Evolutionary conservation across 2,113 vertebrate genomes (phyloP).

Genomic region (Psammodynastes pulverulentus): DNA sequence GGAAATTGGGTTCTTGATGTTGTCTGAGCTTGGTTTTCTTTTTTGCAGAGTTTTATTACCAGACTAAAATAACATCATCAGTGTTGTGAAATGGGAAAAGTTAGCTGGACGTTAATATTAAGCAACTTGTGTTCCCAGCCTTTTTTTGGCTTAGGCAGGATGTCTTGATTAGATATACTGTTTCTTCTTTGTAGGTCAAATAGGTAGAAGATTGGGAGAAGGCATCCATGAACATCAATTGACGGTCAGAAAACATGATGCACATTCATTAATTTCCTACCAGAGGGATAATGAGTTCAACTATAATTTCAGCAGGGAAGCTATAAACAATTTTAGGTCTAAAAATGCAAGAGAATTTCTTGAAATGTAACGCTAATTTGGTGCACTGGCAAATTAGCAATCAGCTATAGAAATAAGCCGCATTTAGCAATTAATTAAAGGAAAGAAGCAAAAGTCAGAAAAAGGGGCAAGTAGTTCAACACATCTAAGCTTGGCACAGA

Average conservation of each 20-base stretch:
- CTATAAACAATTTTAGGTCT: not conserved
- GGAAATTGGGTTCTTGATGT: not conserved
- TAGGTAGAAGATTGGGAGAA: not conserved
- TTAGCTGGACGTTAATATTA: not conserved
- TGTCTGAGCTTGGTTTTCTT: not conserved
- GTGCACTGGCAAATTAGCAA: not conserved
- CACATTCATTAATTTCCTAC: not conserved
- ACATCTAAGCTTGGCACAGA: not conserved
- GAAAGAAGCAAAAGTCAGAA: not conserved
- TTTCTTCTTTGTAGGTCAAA: not conserved
- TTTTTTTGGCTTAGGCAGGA: not conserved
- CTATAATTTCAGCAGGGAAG: not conserved
- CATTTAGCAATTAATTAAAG: not conserved
- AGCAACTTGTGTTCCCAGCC: not conserved
- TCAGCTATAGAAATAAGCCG: not conserved
- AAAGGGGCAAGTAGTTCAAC: not conserved
- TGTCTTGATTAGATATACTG: not conserved
- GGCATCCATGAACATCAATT: not conserved
- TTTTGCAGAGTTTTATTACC: not conserved
- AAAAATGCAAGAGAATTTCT: not conserved
- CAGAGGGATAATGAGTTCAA: not conserved
- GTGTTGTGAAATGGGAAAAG: not conserved
- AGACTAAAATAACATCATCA: not conserved
- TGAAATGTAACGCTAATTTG: not conserved
- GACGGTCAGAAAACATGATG: not conserved